Percentiles rank a stretch among this genome's conserved stretches.
These are phyloP conservation scores for Gadus chalcogrammus DNA, from an alignment of 2,113 vertebrate genomes.

Conservation along the genomic window DNA sequence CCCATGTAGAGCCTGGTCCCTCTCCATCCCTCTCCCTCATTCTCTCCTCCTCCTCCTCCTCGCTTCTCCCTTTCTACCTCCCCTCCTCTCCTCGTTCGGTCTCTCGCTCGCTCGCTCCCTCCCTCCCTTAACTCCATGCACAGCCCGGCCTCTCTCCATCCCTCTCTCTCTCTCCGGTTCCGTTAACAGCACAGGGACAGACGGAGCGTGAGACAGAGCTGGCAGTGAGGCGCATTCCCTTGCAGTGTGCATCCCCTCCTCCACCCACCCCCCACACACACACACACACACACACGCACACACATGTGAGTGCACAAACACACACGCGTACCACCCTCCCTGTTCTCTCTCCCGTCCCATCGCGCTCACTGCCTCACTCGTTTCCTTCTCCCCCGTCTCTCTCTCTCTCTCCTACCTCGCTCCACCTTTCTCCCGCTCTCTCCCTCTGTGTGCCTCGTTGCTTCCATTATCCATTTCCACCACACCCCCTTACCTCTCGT, in stretches of 20 bases:
- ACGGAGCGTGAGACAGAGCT: slow-evolving; percentile 54
- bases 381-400: neutral
- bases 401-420: neutral
- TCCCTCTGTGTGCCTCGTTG: neutral
- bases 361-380: neutral
- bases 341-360: too few species aligned
- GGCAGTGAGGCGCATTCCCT: slow-evolving; percentile 49
- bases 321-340: neutral
- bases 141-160: too few species aligned
- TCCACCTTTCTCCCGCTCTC: neutral
- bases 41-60: neutral
- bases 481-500: neutral
- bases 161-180: neutral
- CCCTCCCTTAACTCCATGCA: too few species aligned
- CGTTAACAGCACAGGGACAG: slow-evolving; percentile 34
- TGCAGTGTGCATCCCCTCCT: neutral
- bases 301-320: neutral
- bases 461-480: neutral
- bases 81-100: slow-evolving; percentile 9
- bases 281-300: neutral
- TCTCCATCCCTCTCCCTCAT: too few species aligned
- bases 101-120: neutral
- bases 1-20: too few species aligned
- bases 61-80: slow-evolving; percentile 4
- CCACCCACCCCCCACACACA: slow-evolving; percentile 22